Conservation (phyloP, 2,797 vertebrate species). For the Rhinatrema bivittatum region DNA sequence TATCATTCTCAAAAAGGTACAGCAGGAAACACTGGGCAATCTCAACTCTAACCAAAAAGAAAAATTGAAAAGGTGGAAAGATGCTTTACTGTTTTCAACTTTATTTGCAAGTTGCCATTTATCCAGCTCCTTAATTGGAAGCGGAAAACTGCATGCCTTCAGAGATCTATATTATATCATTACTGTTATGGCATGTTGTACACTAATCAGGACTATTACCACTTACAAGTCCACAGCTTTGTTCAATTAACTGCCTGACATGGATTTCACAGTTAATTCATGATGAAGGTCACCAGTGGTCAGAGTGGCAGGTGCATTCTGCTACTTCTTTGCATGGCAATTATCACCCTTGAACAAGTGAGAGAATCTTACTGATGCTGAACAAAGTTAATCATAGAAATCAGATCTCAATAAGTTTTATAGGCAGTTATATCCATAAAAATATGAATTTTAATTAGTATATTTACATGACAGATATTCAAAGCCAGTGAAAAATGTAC, state of each 20-base stretch:
- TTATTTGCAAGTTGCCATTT: slow-evolving; percentile 25
- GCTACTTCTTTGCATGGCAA: slow-evolving; percentile 41
- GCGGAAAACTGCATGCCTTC: slow-evolving; percentile 14
- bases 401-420: slow-evolving; percentile 21
- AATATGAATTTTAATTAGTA: slow-evolving; percentile 14
- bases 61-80: too few relatives aligned
- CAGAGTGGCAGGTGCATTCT: slow-evolving; percentile 44
- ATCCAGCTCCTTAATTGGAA: slow-evolving; percentile 19
- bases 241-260: slow-evolving; percentile 48
- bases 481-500: too few relatives aligned
- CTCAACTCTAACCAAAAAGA: too few relatives aligned
- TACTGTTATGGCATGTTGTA: slow-evolving; percentile 28
- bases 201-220: slow-evolving; percentile 45
- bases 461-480: slow-evolving; percentile 24
- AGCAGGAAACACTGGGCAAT: too few relatives aligned
- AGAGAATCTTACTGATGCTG: slow-evolving; percentile 4
- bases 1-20: slow-evolving; percentile 25
- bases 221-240: slow-evolving; percentile 41
- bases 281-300: slow-evolving; percentile 40
- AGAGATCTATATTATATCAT: slow-evolving; percentile 36
- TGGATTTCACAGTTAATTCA: slow-evolving; percentile 43
- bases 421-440: slow-evolving; percentile 27
- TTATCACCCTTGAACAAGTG: slow-evolving; percentile 35
- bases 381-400: slow-evolving; percentile 41
- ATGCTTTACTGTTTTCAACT: slow-evolving; percentile 17